Evolutionary conservation across 1,140 invertebrate species (phyloP).

Genomic region (Chrysoperla carnea): DNA sequence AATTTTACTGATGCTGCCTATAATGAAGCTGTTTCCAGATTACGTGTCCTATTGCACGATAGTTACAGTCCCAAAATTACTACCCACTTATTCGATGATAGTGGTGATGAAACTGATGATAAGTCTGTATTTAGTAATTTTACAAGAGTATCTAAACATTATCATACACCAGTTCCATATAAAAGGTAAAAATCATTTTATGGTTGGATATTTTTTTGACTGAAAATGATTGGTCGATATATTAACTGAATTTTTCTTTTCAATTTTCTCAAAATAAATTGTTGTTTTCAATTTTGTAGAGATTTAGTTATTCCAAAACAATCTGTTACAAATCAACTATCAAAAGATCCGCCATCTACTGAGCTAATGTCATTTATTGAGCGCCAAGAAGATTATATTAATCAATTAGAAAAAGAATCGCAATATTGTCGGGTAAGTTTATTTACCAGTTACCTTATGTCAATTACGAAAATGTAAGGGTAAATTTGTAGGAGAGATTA

Average conservation of each 20-base stretch:
- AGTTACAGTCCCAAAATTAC: constrained; percentile 40
- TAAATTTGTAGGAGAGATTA: no score
- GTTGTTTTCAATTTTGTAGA: no score
- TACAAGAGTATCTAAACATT: constrained; percentile 14
- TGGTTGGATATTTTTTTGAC: not conserved
- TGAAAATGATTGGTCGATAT: no score
- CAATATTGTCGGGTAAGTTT: constrained; percentile 47
- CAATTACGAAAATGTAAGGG: no score
- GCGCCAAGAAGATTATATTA: constrained; percentile 68
- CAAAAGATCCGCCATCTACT: constrained; percentile 7
- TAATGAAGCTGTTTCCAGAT: constrained; percentile 57
- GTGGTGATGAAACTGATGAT: constrained; percentile 32
- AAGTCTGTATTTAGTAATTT: constrained; percentile 20
- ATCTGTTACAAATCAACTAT: no score
- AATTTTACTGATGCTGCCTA: constrained; percentile 69
- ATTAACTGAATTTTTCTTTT: no score
- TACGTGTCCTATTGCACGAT: constrained; percentile 56
- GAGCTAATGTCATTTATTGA: constrained; percentile 56
- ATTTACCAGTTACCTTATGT: no score
- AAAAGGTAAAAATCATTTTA: not conserved
- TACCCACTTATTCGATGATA: constrained; percentile 21
- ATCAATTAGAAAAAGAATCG: constrained; percentile 63
- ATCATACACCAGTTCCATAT: constrained; percentile 3
- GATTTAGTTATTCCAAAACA: no score
- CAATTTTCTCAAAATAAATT: no score